Evolutionary conservation across 1,140 invertebrate genomes (phyloP), one percentile per base, ranked within the genome.

Genomic region (Temnothorax curvispinosus): DNA sequence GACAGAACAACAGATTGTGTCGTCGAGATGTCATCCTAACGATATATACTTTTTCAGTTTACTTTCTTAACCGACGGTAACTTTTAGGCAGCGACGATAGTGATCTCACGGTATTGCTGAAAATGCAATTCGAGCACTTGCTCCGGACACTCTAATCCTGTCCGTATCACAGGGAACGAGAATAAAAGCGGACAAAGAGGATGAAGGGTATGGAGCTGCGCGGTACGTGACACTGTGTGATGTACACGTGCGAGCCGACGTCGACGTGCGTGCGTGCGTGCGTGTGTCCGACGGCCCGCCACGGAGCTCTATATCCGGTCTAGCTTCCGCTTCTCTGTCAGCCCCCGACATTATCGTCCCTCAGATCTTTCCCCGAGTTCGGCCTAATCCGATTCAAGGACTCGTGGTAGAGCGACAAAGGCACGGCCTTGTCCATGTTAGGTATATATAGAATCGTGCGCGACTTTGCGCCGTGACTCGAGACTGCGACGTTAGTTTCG

Each of bases 111-210:
- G 21, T 75, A 75, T 75, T 38, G 54, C 8, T 74, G 80, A 32
- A 84, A 84, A 84, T 75, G 44, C 80, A 75, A 84, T 84, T 75
- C 69, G 41, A 38, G 41, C 54, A 75, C 41, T 84, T 74, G 69
- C 27, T 38, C 27, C 54, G 52, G 67, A 74, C 80, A 62, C 69
- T 74, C 80, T 75, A 74, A 84, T 84, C 41, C 80, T 32, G 52
- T 47, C 35, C 8, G 18, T 84, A 75, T 38, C 80, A 7, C 41
- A 8, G 27, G 32, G 35, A n/a, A 60, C 27, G 69, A 84, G 54
- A 38, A 60, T 84, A 75, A 84, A 84, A 60, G 69, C 54, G 13
- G 41, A 75, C 80, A 75, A 84, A 84, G 54, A 74, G 54, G 6
- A 62, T 44, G 41, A 41, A 74, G 41, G 18, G 41, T 27, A 41